phyloP scores from a whole-genome alignment of 2,113 vertebrate species.

The Neotoma lepida region DNA sequence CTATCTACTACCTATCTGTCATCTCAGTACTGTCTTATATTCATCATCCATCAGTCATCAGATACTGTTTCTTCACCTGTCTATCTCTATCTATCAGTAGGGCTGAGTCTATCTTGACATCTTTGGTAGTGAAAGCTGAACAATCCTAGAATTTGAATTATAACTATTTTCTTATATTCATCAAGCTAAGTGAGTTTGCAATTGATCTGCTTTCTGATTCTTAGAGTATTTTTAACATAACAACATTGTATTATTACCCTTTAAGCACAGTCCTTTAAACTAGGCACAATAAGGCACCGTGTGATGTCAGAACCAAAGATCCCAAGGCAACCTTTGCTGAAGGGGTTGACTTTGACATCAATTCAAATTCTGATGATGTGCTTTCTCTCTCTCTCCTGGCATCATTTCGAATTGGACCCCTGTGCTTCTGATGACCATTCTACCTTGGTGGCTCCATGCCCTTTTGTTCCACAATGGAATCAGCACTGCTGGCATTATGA shows the following conservation, averaged over 20 bases:
- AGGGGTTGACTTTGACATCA: slow-evolving; percentile 19
- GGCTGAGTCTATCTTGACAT: background rate
- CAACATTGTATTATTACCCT: background rate
- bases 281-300: background rate
- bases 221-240: background rate
- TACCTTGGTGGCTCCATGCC: background rate
- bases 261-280: background rate
- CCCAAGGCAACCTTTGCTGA: background rate
- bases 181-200: background rate
- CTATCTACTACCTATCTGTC: background rate
- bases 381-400: background rate
- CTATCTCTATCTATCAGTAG: background rate
- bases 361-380: background rate
- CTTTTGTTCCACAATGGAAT: background rate
- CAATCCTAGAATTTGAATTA: slow-evolving; percentile 23
- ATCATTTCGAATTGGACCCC: background rate
- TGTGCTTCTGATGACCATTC: background rate
- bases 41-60: background rate
- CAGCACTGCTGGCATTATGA: background rate
- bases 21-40: background rate
- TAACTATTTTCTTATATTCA: slow-evolving; percentile 8
- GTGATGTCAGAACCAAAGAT: background rate
- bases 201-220: background rate
- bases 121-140: background rate
- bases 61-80: background rate